Conservation (phyloP, 2,888 invertebrate species). For the Emmelina monodactyla region DNA sequence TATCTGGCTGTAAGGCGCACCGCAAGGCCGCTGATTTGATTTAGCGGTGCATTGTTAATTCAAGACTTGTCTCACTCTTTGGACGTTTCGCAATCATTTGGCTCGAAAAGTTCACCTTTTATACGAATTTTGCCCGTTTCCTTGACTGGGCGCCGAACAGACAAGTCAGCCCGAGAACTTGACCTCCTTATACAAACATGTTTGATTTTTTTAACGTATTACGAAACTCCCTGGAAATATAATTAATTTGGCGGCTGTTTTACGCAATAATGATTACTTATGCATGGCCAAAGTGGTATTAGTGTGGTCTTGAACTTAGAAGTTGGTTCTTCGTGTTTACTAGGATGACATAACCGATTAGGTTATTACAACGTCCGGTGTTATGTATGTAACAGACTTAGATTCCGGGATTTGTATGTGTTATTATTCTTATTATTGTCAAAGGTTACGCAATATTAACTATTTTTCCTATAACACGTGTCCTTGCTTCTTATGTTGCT, state of each 20-base stretch:
- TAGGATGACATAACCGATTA: too few species aligned
- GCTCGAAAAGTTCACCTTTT: not conserved
- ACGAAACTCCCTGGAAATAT: slow-evolving; percentile 27
- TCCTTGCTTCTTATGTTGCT: too few species aligned
- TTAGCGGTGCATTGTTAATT: slow-evolving; percentile 35
- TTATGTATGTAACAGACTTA: too few species aligned
- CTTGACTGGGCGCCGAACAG: slow-evolving; percentile 14
- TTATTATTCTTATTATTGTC: too few species aligned
- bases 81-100: slow-evolving; percentile 26
- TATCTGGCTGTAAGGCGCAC: slow-evolving; percentile 22
- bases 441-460: too few species aligned
- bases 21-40: slow-evolving; percentile 32
- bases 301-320: slow-evolving; percentile 8
- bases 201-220: slow-evolving; percentile 26
- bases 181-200: slow-evolving; percentile 45
- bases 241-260: slow-evolving; percentile 31
- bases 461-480: too few species aligned
- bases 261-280: slow-evolving; percentile 20
- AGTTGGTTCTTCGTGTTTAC: too few species aligned
- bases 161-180: slow-evolving; percentile 41
- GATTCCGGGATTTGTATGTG: too few species aligned
- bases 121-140: not conserved
- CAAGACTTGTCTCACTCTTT: slow-evolving; percentile 20
- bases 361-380: too few species aligned
- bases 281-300: slow-evolving; percentile 26